A percentile compares a stretch with the other conserved stretches of the same genome.
These are phyloP conservation scores for Gymnodraco acuticeps DNA, from an alignment of 2,797 vertebrate genomes.

Conservation along the genomic window DNA sequence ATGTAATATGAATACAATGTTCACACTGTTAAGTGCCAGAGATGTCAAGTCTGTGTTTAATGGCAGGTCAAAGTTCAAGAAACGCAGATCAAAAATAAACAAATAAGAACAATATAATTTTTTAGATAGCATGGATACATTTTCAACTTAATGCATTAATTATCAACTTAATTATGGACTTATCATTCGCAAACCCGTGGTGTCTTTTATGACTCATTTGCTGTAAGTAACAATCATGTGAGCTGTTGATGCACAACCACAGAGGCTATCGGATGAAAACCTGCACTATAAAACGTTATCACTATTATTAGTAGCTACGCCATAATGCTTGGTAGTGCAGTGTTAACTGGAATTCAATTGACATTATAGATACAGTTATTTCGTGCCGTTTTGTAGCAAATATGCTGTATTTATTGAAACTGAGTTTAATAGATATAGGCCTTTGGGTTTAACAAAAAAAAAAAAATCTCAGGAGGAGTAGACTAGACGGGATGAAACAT, in stretches of 20 bases:
- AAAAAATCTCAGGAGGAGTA: not conserved
- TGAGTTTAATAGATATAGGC: too few species aligned
- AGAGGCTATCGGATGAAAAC: not conserved
- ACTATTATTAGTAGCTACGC: not conserved
- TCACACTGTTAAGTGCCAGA: not conserved
- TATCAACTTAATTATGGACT: too few species aligned
- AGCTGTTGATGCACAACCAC: not conserved
- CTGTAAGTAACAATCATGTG: not conserved
- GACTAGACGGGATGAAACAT: not conserved
- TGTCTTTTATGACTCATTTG: not conserved
- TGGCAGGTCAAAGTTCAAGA: conserved; percentile 48
- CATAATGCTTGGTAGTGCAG: not conserved
- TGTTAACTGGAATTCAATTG: not conserved
- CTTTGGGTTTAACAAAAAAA: too few species aligned
- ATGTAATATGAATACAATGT: not conserved
- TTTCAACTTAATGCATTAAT: not conserved
- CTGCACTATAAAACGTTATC: not conserved
- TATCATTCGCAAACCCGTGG: not conserved
- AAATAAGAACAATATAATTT: not conserved
- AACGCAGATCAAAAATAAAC: not conserved
- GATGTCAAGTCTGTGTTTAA: not conserved
- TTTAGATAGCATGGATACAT: not conserved
- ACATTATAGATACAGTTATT: not conserved
- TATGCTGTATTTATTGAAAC: too few species aligned
- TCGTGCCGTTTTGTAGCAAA: too few species aligned